A percentile compares a stretch with the other conserved stretches of the same genome.
Conservation (phyloP, 2,113 vertebrate genomes). For the Barnardius zonarius region DNA sequence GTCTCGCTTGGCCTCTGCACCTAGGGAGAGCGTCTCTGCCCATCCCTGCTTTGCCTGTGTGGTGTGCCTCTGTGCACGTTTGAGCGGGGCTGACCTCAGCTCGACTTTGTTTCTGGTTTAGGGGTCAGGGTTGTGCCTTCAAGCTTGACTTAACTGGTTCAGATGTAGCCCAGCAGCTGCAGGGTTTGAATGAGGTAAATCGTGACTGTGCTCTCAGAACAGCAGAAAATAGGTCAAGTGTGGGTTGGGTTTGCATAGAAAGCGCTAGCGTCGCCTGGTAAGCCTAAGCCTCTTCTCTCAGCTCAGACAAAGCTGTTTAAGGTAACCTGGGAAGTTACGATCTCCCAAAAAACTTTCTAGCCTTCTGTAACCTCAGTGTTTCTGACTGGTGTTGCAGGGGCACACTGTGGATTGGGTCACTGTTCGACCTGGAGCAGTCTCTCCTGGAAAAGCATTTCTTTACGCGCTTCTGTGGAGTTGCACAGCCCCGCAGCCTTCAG, state of each 20-base stretch:
- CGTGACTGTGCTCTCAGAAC: slow-evolving; percentile 28
- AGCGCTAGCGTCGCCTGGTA: slow-evolving; percentile 5
- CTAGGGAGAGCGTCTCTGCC: not conserved
- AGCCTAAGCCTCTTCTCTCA: slow-evolving; percentile 35
- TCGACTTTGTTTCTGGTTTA: slow-evolving; percentile 7
- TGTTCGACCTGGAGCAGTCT: fast-evolving
- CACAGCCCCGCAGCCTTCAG: fast-evolving
- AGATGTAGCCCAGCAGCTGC: slow-evolving; percentile 43
- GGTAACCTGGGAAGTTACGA: slow-evolving; percentile 40
- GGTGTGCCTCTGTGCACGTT: not conserved
- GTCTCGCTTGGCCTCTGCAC: fast-evolving
- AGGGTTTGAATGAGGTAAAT: slow-evolving; percentile 49
- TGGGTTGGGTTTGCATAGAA: slow-evolving; percentile 64
- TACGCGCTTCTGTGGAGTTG: fast-evolving
- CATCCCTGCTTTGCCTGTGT: fast-evolving
- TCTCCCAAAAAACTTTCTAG: slow-evolving; percentile 19
- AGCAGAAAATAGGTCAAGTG: slow-evolving; percentile 67
- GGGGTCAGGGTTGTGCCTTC: slow-evolving; percentile 45
- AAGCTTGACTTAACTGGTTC: slow-evolving; percentile 50
- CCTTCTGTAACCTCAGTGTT: not conserved
- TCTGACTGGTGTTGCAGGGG: fast-evolving
- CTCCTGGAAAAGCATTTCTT: not conserved
- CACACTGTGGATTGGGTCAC: fast-evolving
- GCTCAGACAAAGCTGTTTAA: slow-evolving; percentile 58
- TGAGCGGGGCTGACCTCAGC: not conserved